These are phyloP conservation scores for Mionectes macconnelli DNA, from an alignment of 2,113 vertebrate genomes.

Conservation along the genomic window DNA sequence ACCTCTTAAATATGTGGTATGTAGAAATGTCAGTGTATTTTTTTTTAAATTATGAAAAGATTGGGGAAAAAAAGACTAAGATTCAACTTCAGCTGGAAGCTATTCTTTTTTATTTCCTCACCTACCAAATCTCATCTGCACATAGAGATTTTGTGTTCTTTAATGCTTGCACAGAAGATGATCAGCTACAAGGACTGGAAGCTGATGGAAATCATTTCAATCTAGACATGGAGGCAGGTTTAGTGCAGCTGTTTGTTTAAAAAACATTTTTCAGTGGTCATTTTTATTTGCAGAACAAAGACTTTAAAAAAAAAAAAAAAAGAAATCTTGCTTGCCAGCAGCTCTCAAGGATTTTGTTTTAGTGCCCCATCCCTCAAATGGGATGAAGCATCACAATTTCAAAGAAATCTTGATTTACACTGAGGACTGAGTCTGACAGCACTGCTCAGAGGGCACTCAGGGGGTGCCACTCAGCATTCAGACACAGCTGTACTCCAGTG, in stretches of 20 bases:
- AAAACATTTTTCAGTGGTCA: background rate
- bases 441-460: background rate
- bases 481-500: background rate
- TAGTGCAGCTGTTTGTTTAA: background rate
- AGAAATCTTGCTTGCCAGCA: background rate
- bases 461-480: fast-evolving
- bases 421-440: background rate
- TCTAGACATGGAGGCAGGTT: background rate
- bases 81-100: background rate
- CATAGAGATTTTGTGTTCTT: background rate
- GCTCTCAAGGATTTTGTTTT: background rate
- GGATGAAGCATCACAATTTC: background rate
- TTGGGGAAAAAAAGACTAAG: background rate
- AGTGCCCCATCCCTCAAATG: background rate
- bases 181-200: background rate
- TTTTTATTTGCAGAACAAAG: background rate
- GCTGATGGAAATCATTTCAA: background rate
- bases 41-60: background rate
- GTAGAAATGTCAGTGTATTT: background rate
- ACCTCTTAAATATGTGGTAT: background rate
- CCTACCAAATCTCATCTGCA: background rate
- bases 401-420: background rate
- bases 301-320: background rate
- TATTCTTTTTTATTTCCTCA: background rate
- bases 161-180: background rate